These are phyloP conservation scores for Heptranchias perlo DNA, from an alignment of 2,113 vertebrate species.

Conservation along the genomic window DNA sequence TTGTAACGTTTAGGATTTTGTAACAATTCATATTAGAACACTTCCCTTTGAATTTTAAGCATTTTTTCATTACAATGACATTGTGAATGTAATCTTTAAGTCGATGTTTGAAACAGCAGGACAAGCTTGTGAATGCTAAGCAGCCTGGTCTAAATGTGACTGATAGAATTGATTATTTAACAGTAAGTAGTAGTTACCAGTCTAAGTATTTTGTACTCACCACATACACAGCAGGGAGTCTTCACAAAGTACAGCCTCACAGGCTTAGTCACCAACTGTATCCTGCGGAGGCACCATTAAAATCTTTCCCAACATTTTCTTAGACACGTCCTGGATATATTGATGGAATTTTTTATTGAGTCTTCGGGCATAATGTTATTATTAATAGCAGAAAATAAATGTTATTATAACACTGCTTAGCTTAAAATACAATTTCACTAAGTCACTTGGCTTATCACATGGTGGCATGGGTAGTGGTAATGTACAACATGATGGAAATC, in stretches of 20 bases:
- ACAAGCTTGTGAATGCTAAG: not conserved
- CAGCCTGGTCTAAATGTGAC: not conserved
- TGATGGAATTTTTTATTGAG: not conserved
- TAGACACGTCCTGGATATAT: not conserved
- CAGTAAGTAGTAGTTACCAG: too few species aligned
- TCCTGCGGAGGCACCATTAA: not conserved
- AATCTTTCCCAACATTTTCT: not conserved
- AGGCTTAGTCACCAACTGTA: not conserved
- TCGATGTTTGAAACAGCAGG: not conserved
- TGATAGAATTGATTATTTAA: not conserved
- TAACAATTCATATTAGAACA: not conserved
- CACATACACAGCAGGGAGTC: constrained; percentile 17
- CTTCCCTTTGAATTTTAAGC: not conserved
- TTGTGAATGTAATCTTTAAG: constrained; percentile 7
- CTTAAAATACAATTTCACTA: not conserved
- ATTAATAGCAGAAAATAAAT: not conserved
- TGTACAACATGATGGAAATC: not conserved
- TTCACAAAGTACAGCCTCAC: constrained; percentile 12
- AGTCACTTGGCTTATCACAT: not conserved
- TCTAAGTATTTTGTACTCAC: not conserved
- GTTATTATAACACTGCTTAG: not conserved
- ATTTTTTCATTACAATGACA: not conserved
- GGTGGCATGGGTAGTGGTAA: not conserved
- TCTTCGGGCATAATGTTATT: not conserved
- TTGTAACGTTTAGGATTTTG: not conserved